phyloP scores from a whole-genome alignment of 2,113 vertebrate species.

The Saguinus midas region DNA sequence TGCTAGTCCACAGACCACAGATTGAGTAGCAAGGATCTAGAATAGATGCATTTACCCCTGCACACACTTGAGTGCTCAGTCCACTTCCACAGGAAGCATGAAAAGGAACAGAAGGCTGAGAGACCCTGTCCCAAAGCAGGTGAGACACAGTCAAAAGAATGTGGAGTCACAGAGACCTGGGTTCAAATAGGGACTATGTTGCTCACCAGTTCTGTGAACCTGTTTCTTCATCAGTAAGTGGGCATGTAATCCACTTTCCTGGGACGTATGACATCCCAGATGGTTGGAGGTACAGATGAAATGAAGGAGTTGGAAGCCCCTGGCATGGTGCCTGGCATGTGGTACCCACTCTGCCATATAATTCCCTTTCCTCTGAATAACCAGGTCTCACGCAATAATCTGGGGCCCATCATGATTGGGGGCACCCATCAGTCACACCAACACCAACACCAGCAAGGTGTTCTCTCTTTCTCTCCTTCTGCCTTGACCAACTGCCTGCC shows the following conservation, averaged over 20 bases:
- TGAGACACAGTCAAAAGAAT: neutral
- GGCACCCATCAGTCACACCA: neutral
- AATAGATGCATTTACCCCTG: neutral
- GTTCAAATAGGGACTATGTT: neutral
- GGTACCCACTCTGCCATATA: too few species aligned
- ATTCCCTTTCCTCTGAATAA: neutral
- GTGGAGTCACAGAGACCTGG: neutral
- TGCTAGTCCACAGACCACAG: neutral
- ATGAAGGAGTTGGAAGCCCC: neutral
- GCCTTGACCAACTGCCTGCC: neutral
- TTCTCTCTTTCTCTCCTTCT: neutral
- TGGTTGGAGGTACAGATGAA: neutral
- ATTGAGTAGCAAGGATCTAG: neutral
- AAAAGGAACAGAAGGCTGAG: neutral
- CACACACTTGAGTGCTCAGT: neutral
- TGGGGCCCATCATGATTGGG: neutral
- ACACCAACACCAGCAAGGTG: too few species aligned
- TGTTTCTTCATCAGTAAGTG: neutral
- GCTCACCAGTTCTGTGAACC: neutral
- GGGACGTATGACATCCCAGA: too few species aligned
- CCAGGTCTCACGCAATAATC: too few species aligned
- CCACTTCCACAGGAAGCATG: neutral
- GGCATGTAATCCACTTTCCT: neutral
- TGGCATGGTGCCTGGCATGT: neutral
- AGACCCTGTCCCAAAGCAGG: neutral